These are phyloP conservation scores for Steromphala cineraria DNA, from an alignment of 2,888 invertebrate species.

Conservation along the genomic window DNA sequence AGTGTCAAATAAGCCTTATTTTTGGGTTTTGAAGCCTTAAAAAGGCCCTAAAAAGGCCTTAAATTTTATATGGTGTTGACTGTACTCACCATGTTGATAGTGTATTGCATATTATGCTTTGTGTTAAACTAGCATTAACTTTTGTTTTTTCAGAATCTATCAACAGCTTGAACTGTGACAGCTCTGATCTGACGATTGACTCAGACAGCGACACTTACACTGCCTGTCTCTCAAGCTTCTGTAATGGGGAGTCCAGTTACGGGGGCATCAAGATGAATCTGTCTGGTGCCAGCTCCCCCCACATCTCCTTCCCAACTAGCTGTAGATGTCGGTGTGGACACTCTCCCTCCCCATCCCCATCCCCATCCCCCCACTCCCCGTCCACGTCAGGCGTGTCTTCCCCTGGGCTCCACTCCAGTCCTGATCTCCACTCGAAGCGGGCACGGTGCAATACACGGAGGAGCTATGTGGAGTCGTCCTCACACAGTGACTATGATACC, in stretches of 20 bases:
- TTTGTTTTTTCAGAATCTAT: constrained; percentile 27
- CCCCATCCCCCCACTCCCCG: constrained; percentile 18
- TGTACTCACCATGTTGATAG: too few species aligned
- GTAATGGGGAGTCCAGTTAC: constrained; percentile 16
- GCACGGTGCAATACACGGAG: constrained; percentile 16
- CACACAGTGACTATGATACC: neutral
- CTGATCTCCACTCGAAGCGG: constrained; percentile 2
- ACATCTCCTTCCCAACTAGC: constrained; percentile 23
- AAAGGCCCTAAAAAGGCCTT: too few species aligned
- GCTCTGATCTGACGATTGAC: constrained; percentile 22
- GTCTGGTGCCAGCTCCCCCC: neutral
- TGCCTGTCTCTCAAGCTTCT: constrained; percentile 26
- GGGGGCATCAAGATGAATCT: constrained; percentile 7
- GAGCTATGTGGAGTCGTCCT: neutral
- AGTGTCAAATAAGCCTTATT: too few species aligned
- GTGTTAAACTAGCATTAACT: neutral
- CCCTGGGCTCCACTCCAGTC: neutral
- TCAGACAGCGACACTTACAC: constrained; percentile 25
- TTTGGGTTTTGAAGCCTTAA: too few species aligned
- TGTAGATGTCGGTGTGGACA: constrained; percentile 18
- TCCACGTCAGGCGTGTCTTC: neutral
- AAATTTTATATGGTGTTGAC: too few species aligned
- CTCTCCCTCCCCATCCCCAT: constrained; percentile 33
- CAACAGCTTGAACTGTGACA: constrained; percentile 26
- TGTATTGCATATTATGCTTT: neutral